Base-by-base conservation (phyloP, 2,113 vertebrate genomes). In the Sorex fumeus region DNA sequence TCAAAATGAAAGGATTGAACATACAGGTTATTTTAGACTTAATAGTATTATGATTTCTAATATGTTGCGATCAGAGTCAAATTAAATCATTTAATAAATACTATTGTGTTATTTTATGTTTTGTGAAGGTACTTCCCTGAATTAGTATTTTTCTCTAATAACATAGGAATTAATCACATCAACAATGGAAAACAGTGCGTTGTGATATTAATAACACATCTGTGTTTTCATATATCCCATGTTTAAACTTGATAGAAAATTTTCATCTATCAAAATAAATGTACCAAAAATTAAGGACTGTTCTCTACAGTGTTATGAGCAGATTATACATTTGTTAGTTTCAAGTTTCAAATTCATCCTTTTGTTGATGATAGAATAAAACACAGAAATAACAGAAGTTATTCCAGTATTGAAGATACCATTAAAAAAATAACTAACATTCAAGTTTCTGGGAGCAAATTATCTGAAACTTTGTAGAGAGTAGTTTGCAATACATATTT, bases 211-310 rank as follows among this genome's bases (percentile, higher is more conserved):
- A 25, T 84, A 2, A 53, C 53, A 53, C 8, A 53, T 53, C 53
- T 19, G 18, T 90, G 7, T 30, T 74, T 79, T 84, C n/a, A 75
- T 57, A 91, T 81, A 66, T 82, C 57, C 88, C 32, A 74, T 75
- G 34, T 47, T 84, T 84, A 8, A 86, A 45, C 5, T 45, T 79
- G 43, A 70, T 75, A 69, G 2, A 53, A 67, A 43, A 2, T 50
- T 15, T 71, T 91, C 40, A 40, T 7, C 40, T 57, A 40, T 36
- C 10, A 84, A 86, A 82, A 80, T 79, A 91, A 83, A 69, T 53
- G 79, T 50, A 90, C 60, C 76, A 8, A 36, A 53, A 87, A 34
- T 30, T 79, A 81, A 72, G 21, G 7, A 76, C 15, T 81, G 28
- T 76, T 80, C 1, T 11, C 71, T 57, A 1, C 71, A 19, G 8